These are phyloP conservation scores for Apeltes quadracus DNA, from an alignment of 2,113 vertebrate species.

Conservation along the genomic window DNA sequence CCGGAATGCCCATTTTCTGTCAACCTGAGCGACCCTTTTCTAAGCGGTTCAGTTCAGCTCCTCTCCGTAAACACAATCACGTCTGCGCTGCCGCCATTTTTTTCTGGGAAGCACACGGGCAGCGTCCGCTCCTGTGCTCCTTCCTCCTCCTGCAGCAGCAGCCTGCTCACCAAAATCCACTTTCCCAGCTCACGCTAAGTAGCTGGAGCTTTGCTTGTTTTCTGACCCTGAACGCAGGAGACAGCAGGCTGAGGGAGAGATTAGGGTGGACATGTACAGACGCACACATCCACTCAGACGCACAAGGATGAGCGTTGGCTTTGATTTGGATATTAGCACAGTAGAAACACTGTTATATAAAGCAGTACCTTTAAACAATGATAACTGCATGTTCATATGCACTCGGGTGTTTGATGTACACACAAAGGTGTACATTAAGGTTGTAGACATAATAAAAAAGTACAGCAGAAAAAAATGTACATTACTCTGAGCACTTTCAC, in stretches of 20 bases:
- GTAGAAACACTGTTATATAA: background rate
- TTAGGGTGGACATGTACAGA: constrained; percentile 53
- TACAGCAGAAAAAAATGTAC: too few relatives aligned
- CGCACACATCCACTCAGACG: constrained; percentile 19
- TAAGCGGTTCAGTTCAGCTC: background rate
- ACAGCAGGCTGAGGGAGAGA: constrained; percentile 62
- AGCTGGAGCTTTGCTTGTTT: constrained; percentile 71
- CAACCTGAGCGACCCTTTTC: background rate
- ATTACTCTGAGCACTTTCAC: constrained; percentile 7
- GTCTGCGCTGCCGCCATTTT: constrained; percentile 7
- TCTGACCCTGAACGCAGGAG: constrained; percentile 60
- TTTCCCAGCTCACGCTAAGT: constrained; percentile 73
- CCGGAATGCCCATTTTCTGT: constrained; percentile 3
- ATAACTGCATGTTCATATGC: background rate
- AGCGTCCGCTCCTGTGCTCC: constrained; percentile 23
- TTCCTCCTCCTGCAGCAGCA: constrained; percentile 35
- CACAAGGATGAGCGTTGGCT: constrained; percentile 2
- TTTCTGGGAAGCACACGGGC: background rate
- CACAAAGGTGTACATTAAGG: background rate
- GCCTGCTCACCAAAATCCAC: constrained; percentile 67
- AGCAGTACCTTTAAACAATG: background rate
- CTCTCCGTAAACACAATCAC: background rate
- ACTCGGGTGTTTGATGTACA: background rate
- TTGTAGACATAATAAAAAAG: background rate
- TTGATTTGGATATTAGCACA: background rate